Percentiles rank a stretch among this genome's conserved stretches.
Evolutionary conservation across 64 coral and sea anemone genomes (phyloP).

Genomic region (Catalaphyllia jardinei): DNA sequence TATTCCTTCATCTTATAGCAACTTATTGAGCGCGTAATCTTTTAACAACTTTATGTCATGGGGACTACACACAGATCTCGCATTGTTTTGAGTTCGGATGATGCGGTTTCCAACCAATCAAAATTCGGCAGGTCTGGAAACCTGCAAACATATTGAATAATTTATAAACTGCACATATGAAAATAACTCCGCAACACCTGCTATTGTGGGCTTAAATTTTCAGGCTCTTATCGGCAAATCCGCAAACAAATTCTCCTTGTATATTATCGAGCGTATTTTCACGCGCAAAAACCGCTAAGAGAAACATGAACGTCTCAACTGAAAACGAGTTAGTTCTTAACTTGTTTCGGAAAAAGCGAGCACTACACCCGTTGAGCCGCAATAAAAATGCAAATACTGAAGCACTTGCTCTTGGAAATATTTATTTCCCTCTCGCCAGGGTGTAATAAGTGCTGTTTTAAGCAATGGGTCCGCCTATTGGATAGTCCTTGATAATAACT

Average conservation of each 20-base stretch:
- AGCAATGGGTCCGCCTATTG: conserved; percentile 36
- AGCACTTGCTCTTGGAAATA: conserved; percentile 66
- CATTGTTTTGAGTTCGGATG: conserved; percentile 68
- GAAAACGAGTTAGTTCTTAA: background rate
- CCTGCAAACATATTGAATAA: conserved; percentile 85
- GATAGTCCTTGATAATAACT: conserved; percentile 9
- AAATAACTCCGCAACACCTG: conserved; percentile 71
- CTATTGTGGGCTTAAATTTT: conserved; percentile 51
- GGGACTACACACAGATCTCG: conserved; percentile 46
- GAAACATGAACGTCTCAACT: background rate
- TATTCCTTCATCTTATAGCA: conserved; percentile 28
- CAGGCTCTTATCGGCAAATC: conserved; percentile 38
- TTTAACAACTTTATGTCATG: conserved; percentile 75
- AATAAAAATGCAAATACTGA: conserved; percentile 75
- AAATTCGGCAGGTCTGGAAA: conserved; percentile 33
- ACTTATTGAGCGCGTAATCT: conserved; percentile 60
- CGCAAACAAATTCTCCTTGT: conserved; percentile 38
- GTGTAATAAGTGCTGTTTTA: conserved; percentile 61
- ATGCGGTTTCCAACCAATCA: conserved; percentile 55
- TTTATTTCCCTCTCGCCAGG: conserved; percentile 68
- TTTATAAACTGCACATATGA: conserved; percentile 88
- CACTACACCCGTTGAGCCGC: conserved; percentile 28
- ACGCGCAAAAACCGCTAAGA: background rate
- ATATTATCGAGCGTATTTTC: background rate
- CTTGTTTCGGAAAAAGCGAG: background rate